Percentiles rank a stretch among this genome's conserved stretches.
Conservation (phyloP, 2,113 vertebrate species). For the Pseudopodoces humilis region DNA sequence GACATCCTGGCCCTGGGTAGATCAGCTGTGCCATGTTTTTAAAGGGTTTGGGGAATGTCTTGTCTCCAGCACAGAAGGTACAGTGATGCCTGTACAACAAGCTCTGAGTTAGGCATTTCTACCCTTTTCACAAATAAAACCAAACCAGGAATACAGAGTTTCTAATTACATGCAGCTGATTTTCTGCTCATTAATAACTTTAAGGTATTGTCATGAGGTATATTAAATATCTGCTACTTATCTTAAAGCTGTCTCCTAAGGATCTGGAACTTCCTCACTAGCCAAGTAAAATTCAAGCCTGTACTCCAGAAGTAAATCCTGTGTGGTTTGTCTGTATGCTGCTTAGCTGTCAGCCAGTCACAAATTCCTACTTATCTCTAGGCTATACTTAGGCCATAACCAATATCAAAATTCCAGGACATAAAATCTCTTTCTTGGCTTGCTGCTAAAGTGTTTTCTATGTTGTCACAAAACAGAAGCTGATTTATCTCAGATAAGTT, state of each 20-base stretch:
- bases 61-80: background rate
- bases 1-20: background rate
- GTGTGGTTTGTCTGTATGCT: background rate
- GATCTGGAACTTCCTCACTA: background rate
- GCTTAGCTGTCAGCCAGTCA: background rate
- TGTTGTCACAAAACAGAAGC: background rate
- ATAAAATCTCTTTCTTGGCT: slow-evolving; percentile 16
- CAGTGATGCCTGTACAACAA: background rate
- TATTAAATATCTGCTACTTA: background rate
- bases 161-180: background rate
- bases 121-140: background rate
- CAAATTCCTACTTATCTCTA: background rate
- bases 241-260: background rate
- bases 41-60: background rate
- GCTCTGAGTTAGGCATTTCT: background rate
- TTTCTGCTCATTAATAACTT: background rate
- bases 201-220: background rate
- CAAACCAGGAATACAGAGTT: background rate
- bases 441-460: background rate
- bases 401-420: background rate
- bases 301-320: background rate
- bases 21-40: fast-evolving
- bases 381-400: background rate
- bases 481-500: background rate
- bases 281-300: background rate